Evolutionary conservation across 2,797 vertebrate genomes (phyloP).

Genomic region (Melopsittacus undulatus): DNA sequence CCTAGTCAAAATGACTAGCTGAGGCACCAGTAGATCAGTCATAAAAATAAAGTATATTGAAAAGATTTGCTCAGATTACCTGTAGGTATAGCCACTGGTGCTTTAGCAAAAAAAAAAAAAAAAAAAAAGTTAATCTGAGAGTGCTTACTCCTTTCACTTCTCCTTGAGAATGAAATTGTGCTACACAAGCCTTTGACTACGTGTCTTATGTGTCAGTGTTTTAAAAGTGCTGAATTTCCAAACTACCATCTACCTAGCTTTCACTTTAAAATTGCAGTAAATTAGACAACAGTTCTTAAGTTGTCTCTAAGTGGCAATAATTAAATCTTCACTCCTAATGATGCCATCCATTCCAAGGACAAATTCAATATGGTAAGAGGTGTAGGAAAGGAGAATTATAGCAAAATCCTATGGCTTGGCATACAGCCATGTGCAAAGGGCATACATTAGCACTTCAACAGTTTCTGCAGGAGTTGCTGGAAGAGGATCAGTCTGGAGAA

Average conservation of each 20-base stretch:
- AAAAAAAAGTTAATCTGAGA: neutral
- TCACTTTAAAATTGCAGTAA: conserved; percentile 71
- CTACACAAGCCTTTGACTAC: conserved; percentile 54
- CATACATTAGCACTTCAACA: conserved; percentile 35
- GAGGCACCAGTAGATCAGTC: neutral
- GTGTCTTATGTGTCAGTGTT: conserved; percentile 48
- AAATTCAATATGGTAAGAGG: conserved; percentile 60
- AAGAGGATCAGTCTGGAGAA: conserved; percentile 18
- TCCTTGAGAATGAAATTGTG: conserved; percentile 65
- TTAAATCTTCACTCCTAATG: conserved; percentile 71
- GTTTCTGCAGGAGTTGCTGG: conserved; percentile 54
- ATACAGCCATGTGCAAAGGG: conserved; percentile 50
- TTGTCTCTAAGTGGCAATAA: conserved; percentile 77
- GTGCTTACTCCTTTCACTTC: conserved; percentile 45
- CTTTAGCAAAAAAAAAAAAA: neutral
- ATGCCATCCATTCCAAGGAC: conserved; percentile 66
- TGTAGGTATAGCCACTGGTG: neutral
- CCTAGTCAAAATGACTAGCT: neutral
- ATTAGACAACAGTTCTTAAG: conserved; percentile 76
- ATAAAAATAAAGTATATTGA: neutral
- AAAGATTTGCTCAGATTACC: neutral
- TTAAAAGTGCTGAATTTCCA: conserved; percentile 62
- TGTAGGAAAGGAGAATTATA: conserved; percentile 55
- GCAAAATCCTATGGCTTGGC: conserved; percentile 63
- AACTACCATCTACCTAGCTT: conserved; percentile 51